Conservation (phyloP, 1,140 invertebrate genomes). For the Semibalanus balanoides region DNA sequence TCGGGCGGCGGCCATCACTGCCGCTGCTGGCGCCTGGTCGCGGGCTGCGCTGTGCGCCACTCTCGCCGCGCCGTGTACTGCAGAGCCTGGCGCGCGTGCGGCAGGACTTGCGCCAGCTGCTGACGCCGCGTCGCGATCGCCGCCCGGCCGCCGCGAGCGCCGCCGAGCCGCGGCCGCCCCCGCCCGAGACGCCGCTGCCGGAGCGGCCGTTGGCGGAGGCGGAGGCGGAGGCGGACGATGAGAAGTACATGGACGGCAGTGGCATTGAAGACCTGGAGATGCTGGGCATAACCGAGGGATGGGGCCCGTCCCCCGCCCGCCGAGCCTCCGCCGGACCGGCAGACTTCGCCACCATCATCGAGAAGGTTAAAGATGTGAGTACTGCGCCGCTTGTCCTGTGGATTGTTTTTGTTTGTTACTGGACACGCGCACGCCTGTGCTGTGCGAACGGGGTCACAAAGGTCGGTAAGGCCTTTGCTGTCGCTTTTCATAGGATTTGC, state of each 20-base stretch:
- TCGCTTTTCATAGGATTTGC: too few relatives aligned
- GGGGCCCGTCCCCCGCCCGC: neutral
- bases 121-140: neutral
- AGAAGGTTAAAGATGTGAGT: constrained; percentile 85
- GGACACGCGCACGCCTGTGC: too few relatives aligned
- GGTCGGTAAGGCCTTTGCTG: too few relatives aligned
- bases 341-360: constrained; percentile 81
- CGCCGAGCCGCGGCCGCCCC: neutral
- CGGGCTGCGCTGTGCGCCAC: neutral
- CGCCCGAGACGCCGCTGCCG: neutral
- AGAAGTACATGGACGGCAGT: neutral
- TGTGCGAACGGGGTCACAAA: too few relatives aligned
- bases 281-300: constrained; percentile 8
- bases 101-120: neutral
- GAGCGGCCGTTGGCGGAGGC: neutral
- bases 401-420: too few relatives aligned
- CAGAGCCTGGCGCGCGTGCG: neutral
- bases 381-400: neutral
- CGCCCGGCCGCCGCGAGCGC: too few relatives aligned
- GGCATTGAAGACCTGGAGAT: neutral
- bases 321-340: constrained; percentile 31
- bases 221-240: neutral
- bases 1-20: neutral
- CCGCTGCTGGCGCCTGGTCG: constrained; percentile 10
- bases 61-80: constrained; percentile 13